phyloP scores from a whole-genome alignment of 2,113 vertebrate species.

The Haliaeetus leucogaster region DNA sequence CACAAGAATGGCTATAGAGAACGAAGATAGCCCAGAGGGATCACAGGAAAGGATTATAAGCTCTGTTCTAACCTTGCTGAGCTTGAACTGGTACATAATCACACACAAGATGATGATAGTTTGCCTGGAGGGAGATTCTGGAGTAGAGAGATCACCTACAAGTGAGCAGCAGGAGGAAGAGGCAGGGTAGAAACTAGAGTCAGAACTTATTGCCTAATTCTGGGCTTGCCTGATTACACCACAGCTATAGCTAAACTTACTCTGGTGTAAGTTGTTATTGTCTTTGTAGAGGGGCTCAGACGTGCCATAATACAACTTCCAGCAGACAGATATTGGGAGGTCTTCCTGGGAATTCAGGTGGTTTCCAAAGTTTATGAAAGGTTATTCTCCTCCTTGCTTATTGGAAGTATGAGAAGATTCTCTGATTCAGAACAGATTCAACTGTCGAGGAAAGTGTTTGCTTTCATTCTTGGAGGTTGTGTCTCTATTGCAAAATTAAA shows the following conservation, averaged over 20 bases:
- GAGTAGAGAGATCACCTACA: not conserved
- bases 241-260: not conserved
- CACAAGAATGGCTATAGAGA: not conserved
- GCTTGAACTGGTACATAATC: not conserved
- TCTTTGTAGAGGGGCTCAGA: not conserved
- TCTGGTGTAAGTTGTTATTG: not conserved
- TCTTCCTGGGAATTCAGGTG: not conserved
- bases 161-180: not conserved
- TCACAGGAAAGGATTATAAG: slow-evolving; percentile 2
- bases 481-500: not conserved
- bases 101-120: not conserved
- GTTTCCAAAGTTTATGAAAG: not conserved
- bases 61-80: not conserved
- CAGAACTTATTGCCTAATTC: not conserved
- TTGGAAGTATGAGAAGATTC: not conserved
- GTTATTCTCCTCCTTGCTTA: not conserved
- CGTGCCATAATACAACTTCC: not conserved
- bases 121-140: slow-evolving; percentile 2
- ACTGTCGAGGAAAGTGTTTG: not conserved
- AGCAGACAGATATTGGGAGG: not conserved
- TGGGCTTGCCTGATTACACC: not conserved
- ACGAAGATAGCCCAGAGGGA: not conserved
- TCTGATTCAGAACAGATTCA: not conserved
- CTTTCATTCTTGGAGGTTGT: not conserved
- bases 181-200: not conserved